These are phyloP conservation scores for Listronotus bonariensis DNA, from an alignment of 1,140 invertebrate genomes.

Conservation along the genomic window DNA sequence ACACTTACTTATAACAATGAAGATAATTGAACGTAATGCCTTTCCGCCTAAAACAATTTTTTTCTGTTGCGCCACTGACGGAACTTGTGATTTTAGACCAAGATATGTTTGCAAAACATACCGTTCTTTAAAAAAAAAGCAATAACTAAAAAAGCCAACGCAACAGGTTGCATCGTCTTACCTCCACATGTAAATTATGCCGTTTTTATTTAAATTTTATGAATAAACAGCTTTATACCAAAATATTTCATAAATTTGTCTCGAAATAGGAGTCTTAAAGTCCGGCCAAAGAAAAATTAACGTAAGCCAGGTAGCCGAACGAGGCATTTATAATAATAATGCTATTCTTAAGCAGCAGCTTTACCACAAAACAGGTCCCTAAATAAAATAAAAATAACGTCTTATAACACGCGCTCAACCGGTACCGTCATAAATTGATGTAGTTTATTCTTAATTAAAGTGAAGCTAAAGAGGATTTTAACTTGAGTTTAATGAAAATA, in stretches of 20 bases:
- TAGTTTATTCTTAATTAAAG: slow-evolving; percentile 11
- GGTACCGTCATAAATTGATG: slow-evolving; percentile 8
- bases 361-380: slow-evolving; percentile 27
- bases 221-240: slow-evolving; percentile 25
- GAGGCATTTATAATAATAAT: slow-evolving; percentile 35
- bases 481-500: neutral
- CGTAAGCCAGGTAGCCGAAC: slow-evolving; percentile 35
- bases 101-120: too few species aligned
- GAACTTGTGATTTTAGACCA: too few species aligned
- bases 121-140: neutral
- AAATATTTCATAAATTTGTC: slow-evolving; percentile 36
- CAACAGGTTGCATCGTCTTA: slow-evolving; percentile 12
- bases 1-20: too few species aligned
- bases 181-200: slow-evolving; percentile 14
- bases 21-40: too few species aligned
- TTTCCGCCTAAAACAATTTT: too few species aligned
- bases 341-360: slow-evolving; percentile 15
- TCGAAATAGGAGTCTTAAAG: slow-evolving; percentile 30
- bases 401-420: slow-evolving; percentile 6
- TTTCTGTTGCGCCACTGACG: too few species aligned
- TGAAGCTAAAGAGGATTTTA: neutral
- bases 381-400: slow-evolving; percentile 15
- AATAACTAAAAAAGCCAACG: slow-evolving; percentile 2
- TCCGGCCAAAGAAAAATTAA: slow-evolving; percentile 26
- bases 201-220: slow-evolving; percentile 28